Evolutionary conservation across 2,797 vertebrate species (phyloP), one percentile per base, ranked within the genome.

Genomic region (Sebastes wilsoni): DNA sequence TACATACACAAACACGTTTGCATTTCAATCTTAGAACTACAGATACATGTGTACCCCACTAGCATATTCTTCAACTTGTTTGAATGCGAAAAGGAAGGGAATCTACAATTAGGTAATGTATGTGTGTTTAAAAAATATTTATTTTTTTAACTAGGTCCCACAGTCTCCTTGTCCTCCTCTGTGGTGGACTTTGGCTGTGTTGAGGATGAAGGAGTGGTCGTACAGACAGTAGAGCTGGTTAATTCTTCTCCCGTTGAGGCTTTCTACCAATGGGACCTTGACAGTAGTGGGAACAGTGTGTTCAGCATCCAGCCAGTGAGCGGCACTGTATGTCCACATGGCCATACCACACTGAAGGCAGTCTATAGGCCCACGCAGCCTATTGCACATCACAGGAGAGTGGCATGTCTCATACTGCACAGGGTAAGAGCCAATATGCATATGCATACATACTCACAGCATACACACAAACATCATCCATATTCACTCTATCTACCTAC

Each of bases 241-340:
- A 99, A 99, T 87, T 79, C 38, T 1, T 97, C 97, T 0, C 82
- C 94, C 28, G 96, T 95, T 14, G 89, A 90, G 0, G 97, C 96
- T 6, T 54, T 94, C 84, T 99, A 96, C 88, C 97, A 98, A 66
- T 98, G 98, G 88, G 96, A 97, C 84, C 93, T 97, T 2, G 97
- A 97, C 89, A 87, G 86, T 79, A 75, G 83, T 86, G 94, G 91
- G 25, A 95, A 97, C 88, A 98, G 97, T 0, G 95, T 99, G 58
- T 99, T 99, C 86, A 95, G 86, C 60, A 88, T 99, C 81, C 95
- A 96, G 34, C 95, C 59, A 6, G 87, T 93, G 25, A 89, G 87
- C 1, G 99, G 98, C 68, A 90, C 92, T 20, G 75, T 99, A 78
- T 76, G 54, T 28, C 96, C 96, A 79, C 85, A 89, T 68, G 84